A percentile compares a stretch with the other conserved stretches of the same genome.
phyloP scores from a whole-genome alignment of 2,888 invertebrate genomes.

The Carpatolechia fugitivella region DNA sequence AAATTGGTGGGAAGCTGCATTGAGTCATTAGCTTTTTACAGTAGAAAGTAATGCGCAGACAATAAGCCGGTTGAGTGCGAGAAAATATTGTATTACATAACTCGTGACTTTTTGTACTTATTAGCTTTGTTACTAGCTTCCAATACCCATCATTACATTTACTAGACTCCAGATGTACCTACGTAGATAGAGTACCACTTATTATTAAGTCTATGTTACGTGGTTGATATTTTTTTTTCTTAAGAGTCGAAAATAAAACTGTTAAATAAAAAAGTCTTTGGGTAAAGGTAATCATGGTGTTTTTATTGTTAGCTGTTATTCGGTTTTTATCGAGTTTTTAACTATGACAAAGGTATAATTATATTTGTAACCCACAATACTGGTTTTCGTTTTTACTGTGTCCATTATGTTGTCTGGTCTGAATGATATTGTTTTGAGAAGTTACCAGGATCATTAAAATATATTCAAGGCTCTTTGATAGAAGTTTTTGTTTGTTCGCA shows the following conservation, averaged over 20 bases:
- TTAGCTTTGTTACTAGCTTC: background rate
- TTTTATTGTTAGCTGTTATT: background rate
- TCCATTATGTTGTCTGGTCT: background rate
- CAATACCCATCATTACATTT: conserved; percentile 1
- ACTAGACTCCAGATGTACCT: background rate
- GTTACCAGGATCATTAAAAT: background rate
- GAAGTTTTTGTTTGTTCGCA: too few species aligned
- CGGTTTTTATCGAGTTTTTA: background rate
- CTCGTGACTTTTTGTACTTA: background rate
- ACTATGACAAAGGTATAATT: conserved; percentile 1
- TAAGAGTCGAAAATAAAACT: background rate
- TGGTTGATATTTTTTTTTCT: background rate
- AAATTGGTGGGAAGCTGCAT: conserved; percentile 6
- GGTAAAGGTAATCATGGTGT: background rate
- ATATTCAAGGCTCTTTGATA: background rate
- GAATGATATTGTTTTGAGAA: background rate
- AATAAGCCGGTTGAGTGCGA: conserved; percentile 5
- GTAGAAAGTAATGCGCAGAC: conserved; percentile 44
- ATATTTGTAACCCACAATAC: background rate
- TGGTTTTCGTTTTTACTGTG: background rate
- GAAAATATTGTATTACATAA: conserved; percentile 10
- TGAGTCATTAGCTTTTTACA: conserved; percentile 24
- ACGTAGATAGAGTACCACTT: too few species aligned
- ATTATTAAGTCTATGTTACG: too few species aligned
- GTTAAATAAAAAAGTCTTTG: background rate